phyloP scores from a whole-genome alignment of 2,888 invertebrate genomes.

The Plebejus anna region DNA sequence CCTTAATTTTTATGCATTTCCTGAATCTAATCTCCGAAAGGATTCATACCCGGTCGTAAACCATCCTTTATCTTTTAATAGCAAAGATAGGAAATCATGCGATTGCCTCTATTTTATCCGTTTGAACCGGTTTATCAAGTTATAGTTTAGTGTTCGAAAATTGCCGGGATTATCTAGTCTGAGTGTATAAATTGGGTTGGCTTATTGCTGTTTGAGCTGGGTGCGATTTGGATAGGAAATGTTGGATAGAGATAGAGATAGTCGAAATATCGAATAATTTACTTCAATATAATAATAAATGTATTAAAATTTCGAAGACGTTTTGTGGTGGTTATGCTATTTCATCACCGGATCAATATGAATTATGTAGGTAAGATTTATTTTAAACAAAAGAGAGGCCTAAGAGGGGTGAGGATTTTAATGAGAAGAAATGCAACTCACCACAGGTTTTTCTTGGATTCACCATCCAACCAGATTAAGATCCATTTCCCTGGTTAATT shows the following conservation, averaged over 20 bases:
- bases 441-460: no score
- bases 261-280: neutral
- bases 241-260: neutral
- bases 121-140: constrained; percentile 1
- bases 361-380: no score
- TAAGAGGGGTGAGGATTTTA: no score
- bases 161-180: neutral
- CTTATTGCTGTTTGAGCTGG: neutral
- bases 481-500: no score
- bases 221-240: neutral
- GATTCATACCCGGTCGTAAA: constrained; percentile 16
- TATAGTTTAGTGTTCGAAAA: constrained; percentile 13
- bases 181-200: neutral
- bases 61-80: constrained; percentile 26
- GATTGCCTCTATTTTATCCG: constrained; percentile 9
- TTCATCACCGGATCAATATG: no score
- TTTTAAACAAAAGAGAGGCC: no score
- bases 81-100: constrained; percentile 24
- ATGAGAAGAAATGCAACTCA: no score
- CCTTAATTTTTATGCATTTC: constrained; percentile 23
- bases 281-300: neutral
- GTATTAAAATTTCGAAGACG: no score
- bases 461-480: no score
- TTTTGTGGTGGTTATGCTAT: no score
- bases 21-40: constrained; percentile 12